A percentile compares a stretch with the other conserved stretches of the same genome.
Conservation (phyloP, 1,140 invertebrate genomes). For the Cardiocondyla obscurior region DNA sequence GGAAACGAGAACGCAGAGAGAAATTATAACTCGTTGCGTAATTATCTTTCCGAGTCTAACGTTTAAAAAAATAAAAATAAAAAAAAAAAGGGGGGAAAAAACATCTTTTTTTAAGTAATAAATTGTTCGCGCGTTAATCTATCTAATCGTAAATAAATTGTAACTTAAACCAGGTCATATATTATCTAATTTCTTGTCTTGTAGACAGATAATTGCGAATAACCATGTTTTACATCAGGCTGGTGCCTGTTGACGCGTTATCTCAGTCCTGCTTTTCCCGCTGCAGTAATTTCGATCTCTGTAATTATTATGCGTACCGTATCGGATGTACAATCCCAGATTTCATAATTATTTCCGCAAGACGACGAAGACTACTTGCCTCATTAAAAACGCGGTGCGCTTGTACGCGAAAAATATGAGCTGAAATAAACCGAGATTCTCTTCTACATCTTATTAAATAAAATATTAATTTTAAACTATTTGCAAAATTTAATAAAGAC, state of each 20-base stretch:
- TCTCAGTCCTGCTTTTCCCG: constrained; percentile 42
- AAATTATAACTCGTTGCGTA: neutral
- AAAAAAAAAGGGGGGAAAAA: no score
- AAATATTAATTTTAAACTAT: neutral
- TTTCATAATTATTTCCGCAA: constrained; percentile 67
- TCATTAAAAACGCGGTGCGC: constrained; percentile 6
- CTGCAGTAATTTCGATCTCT: constrained; percentile 54
- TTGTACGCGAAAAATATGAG: neutral
- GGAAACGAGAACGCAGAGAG: neutral
- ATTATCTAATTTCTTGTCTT: neutral
- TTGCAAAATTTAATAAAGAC: neutral
- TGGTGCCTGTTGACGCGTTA: neutral
- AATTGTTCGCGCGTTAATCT: neutral
- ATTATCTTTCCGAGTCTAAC: neutral
- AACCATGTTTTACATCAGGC: neutral
- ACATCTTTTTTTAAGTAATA: neutral
- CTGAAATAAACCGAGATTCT: constrained; percentile 9
- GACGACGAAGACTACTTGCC: neutral
- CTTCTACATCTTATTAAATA: neutral
- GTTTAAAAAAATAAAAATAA: no score
- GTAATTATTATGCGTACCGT: constrained; percentile 65
- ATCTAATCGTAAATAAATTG: neutral
- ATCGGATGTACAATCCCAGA: constrained; percentile 39
- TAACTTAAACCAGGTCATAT: neutral
- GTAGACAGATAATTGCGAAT: neutral